Percentiles rank a stretch among this genome's conserved stretches.
phyloP scores from a whole-genome alignment of 2,888 invertebrate genomes.

The Caenorhabditis sp. region DNA sequence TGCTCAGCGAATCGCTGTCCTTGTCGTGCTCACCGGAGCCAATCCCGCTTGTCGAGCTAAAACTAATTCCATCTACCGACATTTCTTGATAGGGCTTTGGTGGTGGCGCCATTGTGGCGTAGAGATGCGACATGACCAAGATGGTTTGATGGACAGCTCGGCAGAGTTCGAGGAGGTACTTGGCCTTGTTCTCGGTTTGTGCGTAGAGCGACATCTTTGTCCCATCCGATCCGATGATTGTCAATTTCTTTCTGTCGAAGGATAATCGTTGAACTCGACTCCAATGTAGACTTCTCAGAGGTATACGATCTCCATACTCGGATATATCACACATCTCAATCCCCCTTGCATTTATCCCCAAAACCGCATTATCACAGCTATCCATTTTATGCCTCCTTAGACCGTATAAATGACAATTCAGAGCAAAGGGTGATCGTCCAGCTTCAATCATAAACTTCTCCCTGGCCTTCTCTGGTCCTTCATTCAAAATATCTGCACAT shows the following conservation, averaged over 20 bases:
- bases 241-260: conserved; percentile 82
- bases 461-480: conserved; percentile 79
- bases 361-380: conserved; percentile 79
- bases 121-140: conserved; percentile 75
- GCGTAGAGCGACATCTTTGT: conserved; percentile 84
- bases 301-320: conserved; percentile 72
- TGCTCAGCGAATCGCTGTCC: conserved; percentile 48
- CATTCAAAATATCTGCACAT: conserved; percentile 82
- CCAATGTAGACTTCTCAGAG: conserved; percentile 87
- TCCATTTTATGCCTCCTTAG: conserved; percentile 77
- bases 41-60: conserved; percentile 44
- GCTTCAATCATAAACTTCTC: conserved; percentile 88
- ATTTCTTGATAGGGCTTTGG: conserved; percentile 51
- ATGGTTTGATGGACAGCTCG: conserved; percentile 92
- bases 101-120: conserved; percentile 44
- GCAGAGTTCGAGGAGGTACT: conserved; percentile 86
- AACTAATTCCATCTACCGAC: conserved; percentile 50
- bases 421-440: conserved; percentile 81
- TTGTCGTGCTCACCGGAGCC: conserved; percentile 43
- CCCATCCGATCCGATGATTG: conserved; percentile 79
- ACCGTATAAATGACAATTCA: conserved; percentile 87
- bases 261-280: conserved; percentile 86
- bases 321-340: conserved; percentile 69
- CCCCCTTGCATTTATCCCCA: conserved; percentile 83
- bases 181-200: conserved; percentile 90